Base-by-base conservation (phyloP, 2,888 invertebrate genomes). In the Rhabditoides inermis region DNA sequence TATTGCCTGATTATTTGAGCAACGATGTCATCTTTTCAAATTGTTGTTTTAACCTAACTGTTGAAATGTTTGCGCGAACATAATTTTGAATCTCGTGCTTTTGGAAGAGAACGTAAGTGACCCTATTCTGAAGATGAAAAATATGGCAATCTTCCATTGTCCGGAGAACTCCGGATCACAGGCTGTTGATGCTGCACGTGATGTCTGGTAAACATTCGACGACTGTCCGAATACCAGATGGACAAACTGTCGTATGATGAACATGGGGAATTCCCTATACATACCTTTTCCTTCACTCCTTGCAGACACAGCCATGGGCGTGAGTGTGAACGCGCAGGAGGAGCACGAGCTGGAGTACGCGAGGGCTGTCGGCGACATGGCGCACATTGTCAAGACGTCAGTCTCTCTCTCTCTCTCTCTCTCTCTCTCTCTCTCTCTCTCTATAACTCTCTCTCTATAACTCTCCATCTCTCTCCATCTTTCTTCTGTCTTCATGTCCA, bases 271-370 rank as follows among this genome's bases (percentile, higher is more conserved):
- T n/a, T n/a, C n/a, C n/a, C n/a, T n/a, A n/a, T n/a, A n/a, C n/a
- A n/a, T n/a, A n/a, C n/a, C n/a, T n/a, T n/a, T n/a, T n/a, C n/a
- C n/a, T n/a, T n/a, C 6, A 7, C 6, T 6, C 12, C 26, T 1
- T 42, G 7, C 26, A 42, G 44, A 22, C 7, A 25, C 49, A 2
- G 54, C 50, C 7, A 55, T 55, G 55, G 51, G 51, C 22, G 55
- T 51, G 32, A 26, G 22, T 2, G 37, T 50, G 22, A 28, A 50
- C 35, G 45, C 55, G 36, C 51, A 45, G 23, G 18, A 12, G 3
- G 22, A 44, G 15, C 22, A 22, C 7, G 25, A 49, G 5, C 30
- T 20, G 15, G 32, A 18, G 6, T 54, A 51, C 27, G 49, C 37
- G 37, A 12, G 4, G 3, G 49, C 49, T 2, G 40, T 53, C 2